Evolutionary conservation across 1,140 invertebrate genomes (phyloP).

Genomic region (Coptotermes formosanus): DNA sequence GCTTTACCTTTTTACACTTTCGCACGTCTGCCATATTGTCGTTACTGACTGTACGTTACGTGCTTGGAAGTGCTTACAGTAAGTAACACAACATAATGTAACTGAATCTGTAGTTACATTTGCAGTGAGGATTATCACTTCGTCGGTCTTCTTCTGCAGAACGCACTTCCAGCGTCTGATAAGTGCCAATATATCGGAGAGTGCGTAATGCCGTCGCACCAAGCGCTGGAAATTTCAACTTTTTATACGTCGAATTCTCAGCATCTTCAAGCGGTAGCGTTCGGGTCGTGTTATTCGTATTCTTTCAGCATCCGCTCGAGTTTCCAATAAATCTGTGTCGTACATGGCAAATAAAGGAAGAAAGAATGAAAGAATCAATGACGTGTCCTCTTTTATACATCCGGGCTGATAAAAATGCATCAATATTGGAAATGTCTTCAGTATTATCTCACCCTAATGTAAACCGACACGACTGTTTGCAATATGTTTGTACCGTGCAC

Average conservation of each 20-base stretch:
- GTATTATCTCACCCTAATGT: background rate
- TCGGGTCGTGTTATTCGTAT: background rate
- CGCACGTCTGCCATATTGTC: too few species aligned
- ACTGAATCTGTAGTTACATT: too few species aligned
- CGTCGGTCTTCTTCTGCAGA: too few species aligned
- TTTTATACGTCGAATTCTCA: background rate
- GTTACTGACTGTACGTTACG: too few species aligned
- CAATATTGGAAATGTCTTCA: background rate
- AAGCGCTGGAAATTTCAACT: background rate
- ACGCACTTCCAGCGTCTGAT: too few species aligned
- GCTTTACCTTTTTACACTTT: too few species aligned
- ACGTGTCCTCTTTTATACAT: background rate
- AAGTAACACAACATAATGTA: background rate
- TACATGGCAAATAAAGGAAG: background rate
- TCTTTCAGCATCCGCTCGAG: background rate
- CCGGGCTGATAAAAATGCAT: background rate
- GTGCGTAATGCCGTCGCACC: background rate
- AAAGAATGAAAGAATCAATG: background rate
- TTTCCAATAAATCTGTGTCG: background rate
- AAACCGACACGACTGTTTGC: too few species aligned
- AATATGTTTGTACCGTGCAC: too few species aligned
- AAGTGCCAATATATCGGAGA: background rate
- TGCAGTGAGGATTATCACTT: too few species aligned
- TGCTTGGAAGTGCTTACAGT: background rate
- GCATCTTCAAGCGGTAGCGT: background rate